Percentiles rank a stretch among this genome's conserved stretches.
phyloP scores from a whole-genome alignment of 2,113 vertebrate species.

The Bathybates hornii region DNA sequence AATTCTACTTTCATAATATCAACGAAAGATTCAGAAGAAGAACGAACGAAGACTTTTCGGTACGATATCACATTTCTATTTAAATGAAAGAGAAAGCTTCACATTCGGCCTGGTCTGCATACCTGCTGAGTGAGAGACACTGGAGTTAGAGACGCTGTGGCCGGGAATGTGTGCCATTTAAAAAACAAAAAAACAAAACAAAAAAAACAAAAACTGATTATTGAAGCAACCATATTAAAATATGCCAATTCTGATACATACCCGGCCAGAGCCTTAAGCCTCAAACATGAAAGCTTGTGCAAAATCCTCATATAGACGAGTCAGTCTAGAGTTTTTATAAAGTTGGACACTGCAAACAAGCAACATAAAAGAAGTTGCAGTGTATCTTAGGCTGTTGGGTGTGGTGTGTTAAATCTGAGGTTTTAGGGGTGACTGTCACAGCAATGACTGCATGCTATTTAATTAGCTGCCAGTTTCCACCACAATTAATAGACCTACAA shows the following conservation, averaged over 20 bases:
- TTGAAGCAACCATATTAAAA: neutral
- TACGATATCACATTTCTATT: neutral
- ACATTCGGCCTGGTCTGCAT: neutral
- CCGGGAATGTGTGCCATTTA: neutral
- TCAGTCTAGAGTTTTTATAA: neutral
- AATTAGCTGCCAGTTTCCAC: neutral
- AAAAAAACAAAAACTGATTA: fast-evolving
- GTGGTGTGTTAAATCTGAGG: neutral
- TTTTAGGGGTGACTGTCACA: neutral
- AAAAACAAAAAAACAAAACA: neutral
- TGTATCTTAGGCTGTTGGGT: neutral
- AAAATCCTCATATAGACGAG: neutral
- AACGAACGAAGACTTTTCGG: neutral
- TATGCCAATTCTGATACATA: neutral
- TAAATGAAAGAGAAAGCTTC: neutral
- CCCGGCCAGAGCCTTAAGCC: neutral
- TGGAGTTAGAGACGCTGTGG: neutral
- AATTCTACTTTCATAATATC: neutral
- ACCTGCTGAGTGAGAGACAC: neutral
- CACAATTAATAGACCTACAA: neutral
- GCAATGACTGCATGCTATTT: neutral
- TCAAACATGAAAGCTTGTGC: neutral
- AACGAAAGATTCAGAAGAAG: neutral
- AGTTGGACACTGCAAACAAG: neutral
- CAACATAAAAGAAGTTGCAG: neutral